phyloP scores from a whole-genome alignment of 37 sponge, comb jelly and placozoan species.

The Tethya wilhelma region DNA sequence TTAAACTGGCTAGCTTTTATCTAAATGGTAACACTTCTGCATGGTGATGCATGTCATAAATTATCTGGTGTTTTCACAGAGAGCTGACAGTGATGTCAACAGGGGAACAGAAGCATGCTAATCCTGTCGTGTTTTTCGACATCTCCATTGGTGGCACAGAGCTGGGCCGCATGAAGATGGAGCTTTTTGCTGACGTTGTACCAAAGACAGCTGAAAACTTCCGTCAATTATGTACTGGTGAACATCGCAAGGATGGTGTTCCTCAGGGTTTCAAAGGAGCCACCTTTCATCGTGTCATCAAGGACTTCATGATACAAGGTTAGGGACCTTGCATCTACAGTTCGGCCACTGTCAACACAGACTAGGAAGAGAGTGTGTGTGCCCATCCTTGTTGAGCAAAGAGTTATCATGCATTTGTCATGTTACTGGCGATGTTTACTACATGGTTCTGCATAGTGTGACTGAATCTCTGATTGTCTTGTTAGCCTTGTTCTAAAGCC shows the following conservation, averaged over 20 bases:
- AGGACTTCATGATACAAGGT: constrained; percentile 97
- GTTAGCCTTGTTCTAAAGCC: not conserved
- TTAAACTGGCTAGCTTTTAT: too few species aligned
- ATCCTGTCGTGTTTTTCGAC: constrained; percentile 98
- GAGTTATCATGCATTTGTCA: too few species aligned
- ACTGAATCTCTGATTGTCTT: too few species aligned
- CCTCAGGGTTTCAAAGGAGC: constrained; percentile 91
- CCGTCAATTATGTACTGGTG: constrained; percentile 90
- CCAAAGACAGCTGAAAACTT: constrained; percentile 98
- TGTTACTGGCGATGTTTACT: too few species aligned
- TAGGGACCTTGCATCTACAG: too few species aligned
- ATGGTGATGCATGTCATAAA: not conserved
- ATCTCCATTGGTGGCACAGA: constrained; percentile 94
- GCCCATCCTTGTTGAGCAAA: too few species aligned
- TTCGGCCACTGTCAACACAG: too few species aligned
- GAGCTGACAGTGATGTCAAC: too few species aligned
- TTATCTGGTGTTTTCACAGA: too few species aligned
- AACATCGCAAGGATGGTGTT: constrained; percentile 87
- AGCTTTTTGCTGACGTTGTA: constrained; percentile 92
- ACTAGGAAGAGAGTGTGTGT: too few species aligned
- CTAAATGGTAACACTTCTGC: too few species aligned
- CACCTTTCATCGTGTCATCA: constrained; percentile 94
- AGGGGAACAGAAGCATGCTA: constrained; percentile 41
- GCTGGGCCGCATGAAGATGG: constrained; percentile 96
- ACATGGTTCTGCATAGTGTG: too few species aligned